Percentiles rank a stretch among this genome's conserved stretches.
Conservation (phyloP, 2,888 invertebrate species). For the Chorisops tibialis region DNA sequence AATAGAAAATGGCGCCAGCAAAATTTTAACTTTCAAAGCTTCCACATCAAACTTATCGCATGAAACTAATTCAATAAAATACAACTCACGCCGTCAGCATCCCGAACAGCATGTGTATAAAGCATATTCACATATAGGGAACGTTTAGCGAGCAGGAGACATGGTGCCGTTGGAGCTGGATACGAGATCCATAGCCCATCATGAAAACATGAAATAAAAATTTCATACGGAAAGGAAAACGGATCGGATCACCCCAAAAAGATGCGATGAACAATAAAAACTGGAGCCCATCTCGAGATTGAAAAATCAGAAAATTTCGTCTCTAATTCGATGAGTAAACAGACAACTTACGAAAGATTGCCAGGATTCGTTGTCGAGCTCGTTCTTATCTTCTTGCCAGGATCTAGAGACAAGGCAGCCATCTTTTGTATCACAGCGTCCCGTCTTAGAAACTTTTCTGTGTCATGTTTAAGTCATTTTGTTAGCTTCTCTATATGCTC, state of each 20-base stretch:
- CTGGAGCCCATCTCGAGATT: slow-evolving; percentile 1
- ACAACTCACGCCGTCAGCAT: slow-evolving; percentile 5
- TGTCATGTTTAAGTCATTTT: slow-evolving; percentile 21
- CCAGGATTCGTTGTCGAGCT: no score
- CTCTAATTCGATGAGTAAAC: slow-evolving; percentile 5
- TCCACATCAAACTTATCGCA: slow-evolving; percentile 16
- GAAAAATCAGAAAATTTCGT: slow-evolving; percentile 16
- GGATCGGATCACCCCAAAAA: slow-evolving; percentile 14
- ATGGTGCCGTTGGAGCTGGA: background rate
- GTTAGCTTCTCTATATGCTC: slow-evolving; percentile 7
- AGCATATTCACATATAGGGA: background rate
- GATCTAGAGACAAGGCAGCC: no score
- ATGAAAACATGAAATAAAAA: slow-evolving; percentile 23
- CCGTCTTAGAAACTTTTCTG: slow-evolving; percentile 4
- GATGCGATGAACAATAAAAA: slow-evolving; percentile 10
- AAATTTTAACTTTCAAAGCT: slow-evolving; percentile 3
- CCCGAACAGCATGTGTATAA: background rate
- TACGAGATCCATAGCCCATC: slow-evolving; percentile 6
- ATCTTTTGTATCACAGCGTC: no score
- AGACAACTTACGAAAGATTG: background rate
- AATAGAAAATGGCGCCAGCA: slow-evolving; percentile 8
- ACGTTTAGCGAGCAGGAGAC: background rate
- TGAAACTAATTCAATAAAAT: slow-evolving; percentile 24
- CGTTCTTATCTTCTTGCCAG: no score
- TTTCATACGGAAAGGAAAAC: slow-evolving; percentile 3